phyloP scores from a whole-genome alignment of 1,140 invertebrate genomes.

The Cyphomyrmex costatus region DNA sequence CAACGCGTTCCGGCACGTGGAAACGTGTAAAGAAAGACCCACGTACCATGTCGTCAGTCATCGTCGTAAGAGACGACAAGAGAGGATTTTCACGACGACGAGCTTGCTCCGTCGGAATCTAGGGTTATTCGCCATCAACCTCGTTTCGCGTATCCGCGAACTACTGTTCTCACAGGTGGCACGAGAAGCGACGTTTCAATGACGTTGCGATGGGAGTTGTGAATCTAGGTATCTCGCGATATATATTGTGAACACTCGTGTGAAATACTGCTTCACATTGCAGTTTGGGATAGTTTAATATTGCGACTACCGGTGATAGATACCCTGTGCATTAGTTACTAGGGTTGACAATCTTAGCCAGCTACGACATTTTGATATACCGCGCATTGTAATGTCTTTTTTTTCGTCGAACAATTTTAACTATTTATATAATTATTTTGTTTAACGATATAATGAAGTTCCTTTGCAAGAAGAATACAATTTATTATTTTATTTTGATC shows the following conservation, averaged over 20 bases:
- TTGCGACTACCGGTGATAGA: conserved; percentile 3
- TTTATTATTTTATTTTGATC: background rate
- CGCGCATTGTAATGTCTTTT: background rate
- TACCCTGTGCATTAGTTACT: background rate
- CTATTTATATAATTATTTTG: background rate
- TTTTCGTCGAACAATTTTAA: background rate
- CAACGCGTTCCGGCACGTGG: conserved; percentile 33
- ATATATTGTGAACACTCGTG: conserved; percentile 9
- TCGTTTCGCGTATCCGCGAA: conserved; percentile 33
- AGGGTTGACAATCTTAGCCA: conserved; percentile 15
- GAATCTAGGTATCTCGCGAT: conserved; percentile 27
- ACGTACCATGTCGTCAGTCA: conserved; percentile 61
- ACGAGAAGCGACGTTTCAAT: conserved; percentile 52
- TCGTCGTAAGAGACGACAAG: conserved; percentile 43
- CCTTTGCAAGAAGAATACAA: background rate
- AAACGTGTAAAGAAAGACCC: conserved; percentile 56
- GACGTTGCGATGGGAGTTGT: conserved; percentile 23
- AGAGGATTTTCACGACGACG: conserved; percentile 48
- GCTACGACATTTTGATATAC: background rate
- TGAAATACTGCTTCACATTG: conserved; percentile 24
- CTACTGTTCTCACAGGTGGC: conserved; percentile 45
- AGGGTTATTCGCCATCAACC: conserved; percentile 61
- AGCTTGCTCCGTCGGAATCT: conserved; percentile 26
- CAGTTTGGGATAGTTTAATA: conserved; percentile 32
- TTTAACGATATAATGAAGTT: background rate